Base-by-base conservation (phyloP, 2,113 vertebrate genomes). In the Pomatorhinus ruficollis region DNA sequence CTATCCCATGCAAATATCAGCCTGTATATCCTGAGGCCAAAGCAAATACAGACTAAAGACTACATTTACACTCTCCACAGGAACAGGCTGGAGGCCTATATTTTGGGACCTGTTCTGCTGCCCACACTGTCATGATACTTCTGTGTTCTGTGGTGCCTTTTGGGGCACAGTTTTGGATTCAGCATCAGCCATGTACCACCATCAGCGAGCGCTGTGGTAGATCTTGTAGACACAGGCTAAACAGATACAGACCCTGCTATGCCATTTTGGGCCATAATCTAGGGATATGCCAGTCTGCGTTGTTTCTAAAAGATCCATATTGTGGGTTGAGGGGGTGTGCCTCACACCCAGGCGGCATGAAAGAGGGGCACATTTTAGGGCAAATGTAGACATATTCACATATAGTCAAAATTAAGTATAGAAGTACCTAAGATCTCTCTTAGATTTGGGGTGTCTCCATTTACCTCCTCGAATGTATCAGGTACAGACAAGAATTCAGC, bases 1-100 rank as follows among this genome's bases (percentile, higher is more conserved):
- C 96, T 92, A 94, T 76, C 50, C 52, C 86, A 89, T 96, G 59
- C 75, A 97, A 97, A 97, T 97, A 94, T 69, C 78, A 95, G 45
- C 45, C 82, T 95, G 88, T 93, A 93, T 92, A 78, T 85, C 39
- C 81, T 61, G 12, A 77, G n/a, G 28, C 66, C 54, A 90, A 93
- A 88, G 70, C 85, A 95, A 95, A 86, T 42, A 53, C 10, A 49
- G 56, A 44, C 61, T 44, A 45, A 93, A 80, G 12, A 64, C 61
- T 74, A n/a, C 33, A 61, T 35, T 52, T 79, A 42, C 21, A 8
- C 19, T 31, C 15, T 60, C 24, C 49, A 53, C 30, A 39, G 66
- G 53, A 94, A 16, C 42, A 61, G n/a, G 40, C 40, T 57, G 54
- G 15, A 72, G 31, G 9, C 4, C 17, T 56, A 2, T 53, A 23